phyloP scores from a whole-genome alignment of 2,113 vertebrate genomes.

The Leuciscus idus region DNA sequence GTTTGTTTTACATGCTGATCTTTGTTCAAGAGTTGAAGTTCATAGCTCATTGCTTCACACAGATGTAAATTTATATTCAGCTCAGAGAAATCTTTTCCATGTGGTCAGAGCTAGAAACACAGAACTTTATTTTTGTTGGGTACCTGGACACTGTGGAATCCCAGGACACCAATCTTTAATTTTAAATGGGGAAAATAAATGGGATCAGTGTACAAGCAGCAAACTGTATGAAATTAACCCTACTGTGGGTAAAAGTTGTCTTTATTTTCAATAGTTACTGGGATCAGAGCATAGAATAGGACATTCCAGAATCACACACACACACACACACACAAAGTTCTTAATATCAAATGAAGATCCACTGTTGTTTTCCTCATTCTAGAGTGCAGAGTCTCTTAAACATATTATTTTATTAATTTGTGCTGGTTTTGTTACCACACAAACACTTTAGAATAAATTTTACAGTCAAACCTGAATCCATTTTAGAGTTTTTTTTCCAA shows the following conservation, averaged over 20 bases:
- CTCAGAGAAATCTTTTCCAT: not conserved
- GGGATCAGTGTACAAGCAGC: not conserved
- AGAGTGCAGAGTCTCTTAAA: not conserved
- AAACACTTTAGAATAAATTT: too few species aligned
- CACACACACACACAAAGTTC: not conserved
- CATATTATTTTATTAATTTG: too few species aligned
- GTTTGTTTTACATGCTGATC: slow-evolving; percentile 20
- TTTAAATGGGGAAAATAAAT: not conserved
- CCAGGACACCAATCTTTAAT: not conserved
- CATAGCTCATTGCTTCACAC: not conserved
- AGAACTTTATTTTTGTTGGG: too few species aligned
- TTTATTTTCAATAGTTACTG: not conserved
- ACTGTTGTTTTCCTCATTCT: not conserved
- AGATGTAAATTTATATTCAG: not conserved
- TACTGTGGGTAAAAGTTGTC: not conserved
- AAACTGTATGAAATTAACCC: not conserved
- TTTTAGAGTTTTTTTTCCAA: too few species aligned
- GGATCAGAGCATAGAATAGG: not conserved
- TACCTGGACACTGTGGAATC: too few species aligned
- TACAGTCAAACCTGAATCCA: too few species aligned
- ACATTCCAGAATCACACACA: not conserved
- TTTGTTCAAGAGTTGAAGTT: not conserved
- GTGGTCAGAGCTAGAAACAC: too few species aligned
- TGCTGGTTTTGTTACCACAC: too few species aligned
- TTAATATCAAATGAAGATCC: not conserved